Evolutionary conservation across 2,888 invertebrate genomes (phyloP).

Genomic region (Crematogaster levior): DNA sequence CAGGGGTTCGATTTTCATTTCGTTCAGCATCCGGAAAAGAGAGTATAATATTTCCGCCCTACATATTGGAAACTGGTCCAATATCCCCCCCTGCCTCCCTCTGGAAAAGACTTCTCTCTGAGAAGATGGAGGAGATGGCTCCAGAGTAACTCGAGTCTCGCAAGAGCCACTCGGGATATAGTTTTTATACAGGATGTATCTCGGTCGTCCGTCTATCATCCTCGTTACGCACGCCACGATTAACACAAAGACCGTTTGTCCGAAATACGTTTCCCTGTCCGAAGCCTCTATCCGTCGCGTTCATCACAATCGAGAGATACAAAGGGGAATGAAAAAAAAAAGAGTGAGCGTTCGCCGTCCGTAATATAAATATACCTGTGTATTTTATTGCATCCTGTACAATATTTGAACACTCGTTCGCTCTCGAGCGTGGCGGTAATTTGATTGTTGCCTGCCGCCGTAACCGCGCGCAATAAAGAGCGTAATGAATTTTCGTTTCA

Average conservation of each 20-base stretch:
- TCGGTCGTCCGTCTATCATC: background rate
- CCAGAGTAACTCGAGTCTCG: background rate
- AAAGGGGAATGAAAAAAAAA: background rate
- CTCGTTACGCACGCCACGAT: background rate
- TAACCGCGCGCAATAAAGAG: constrained; percentile 30
- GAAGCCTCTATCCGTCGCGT: background rate
- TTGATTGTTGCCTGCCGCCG: constrained; percentile 6
- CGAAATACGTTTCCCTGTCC: background rate
- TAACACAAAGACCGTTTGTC: constrained; percentile 8
- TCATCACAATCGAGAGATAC: background rate
- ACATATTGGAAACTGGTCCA: constrained; percentile 46
- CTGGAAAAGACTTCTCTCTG: background rate
- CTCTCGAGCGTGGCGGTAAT: background rate
- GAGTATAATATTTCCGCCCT: constrained; percentile 39
- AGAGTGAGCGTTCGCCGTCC: background rate
- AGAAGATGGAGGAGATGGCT: too few relatives aligned
- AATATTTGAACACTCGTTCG: background rate
- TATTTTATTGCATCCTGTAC: constrained; percentile 14
- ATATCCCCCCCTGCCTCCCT: background rate
- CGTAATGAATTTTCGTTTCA: constrained; percentile 40
- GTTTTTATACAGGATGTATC: constrained; percentile 2
- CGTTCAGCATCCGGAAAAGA: constrained; percentile 18
- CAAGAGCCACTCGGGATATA: constrained; percentile 18
- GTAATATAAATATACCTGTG: background rate
- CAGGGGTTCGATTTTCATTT: constrained; percentile 59